Conservation (phyloP, 2,113 vertebrate species). For the Corvus hawaiiensis region DNA sequence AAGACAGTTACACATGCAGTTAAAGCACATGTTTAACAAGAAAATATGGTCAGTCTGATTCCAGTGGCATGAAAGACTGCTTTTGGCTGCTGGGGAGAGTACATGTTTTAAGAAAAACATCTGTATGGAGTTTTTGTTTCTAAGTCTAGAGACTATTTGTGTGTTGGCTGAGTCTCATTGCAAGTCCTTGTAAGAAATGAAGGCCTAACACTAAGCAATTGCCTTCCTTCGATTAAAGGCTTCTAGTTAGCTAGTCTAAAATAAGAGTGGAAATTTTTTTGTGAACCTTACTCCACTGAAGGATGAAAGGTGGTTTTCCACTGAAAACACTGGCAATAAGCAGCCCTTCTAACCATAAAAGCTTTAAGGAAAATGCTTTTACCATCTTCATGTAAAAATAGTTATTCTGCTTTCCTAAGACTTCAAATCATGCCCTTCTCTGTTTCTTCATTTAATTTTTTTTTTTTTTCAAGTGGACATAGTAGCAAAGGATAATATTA, state of each 20-base stretch:
- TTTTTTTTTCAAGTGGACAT: background rate
- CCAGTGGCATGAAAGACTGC: background rate
- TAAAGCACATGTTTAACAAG: background rate
- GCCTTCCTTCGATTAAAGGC: background rate
- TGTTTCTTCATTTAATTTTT: background rate
- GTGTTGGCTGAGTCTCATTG: background rate
- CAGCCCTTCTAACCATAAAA: background rate
- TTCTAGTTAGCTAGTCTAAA: background rate
- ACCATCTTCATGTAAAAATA: background rate
- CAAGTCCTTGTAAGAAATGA: background rate
- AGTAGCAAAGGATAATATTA: background rate
- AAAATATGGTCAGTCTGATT: background rate
- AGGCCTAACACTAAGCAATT: background rate
- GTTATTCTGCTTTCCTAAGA: background rate
- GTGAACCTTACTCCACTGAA: background rate
- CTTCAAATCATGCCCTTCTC: background rate
- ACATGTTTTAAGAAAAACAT: background rate
- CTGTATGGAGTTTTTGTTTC: background rate
- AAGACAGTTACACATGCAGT: background rate
- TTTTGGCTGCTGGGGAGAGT: background rate
- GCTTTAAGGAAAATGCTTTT: background rate
- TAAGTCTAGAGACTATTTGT: background rate
- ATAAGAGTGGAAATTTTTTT: background rate
- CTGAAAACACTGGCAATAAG: background rate
- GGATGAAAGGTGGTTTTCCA: background rate